phyloP scores from a whole-genome alignment of 92 coral and sea anemone genomes.

The Diadumene lineata region DNA sequence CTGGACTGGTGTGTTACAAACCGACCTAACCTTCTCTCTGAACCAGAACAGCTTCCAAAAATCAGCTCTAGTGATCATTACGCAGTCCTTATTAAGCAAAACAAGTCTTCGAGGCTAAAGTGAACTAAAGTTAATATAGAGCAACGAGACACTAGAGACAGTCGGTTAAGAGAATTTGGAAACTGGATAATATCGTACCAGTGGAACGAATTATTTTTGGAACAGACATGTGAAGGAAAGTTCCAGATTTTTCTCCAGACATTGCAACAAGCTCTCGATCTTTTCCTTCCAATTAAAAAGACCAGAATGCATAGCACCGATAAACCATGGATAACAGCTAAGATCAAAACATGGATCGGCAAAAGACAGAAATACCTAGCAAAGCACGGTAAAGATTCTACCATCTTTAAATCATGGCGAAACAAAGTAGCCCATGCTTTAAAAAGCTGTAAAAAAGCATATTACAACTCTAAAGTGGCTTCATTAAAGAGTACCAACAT shows the following conservation, averaged over 20 bases:
- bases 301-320: constrained; percentile 40
- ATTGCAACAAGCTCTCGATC: constrained; percentile 15
- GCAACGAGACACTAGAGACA: constrained; percentile 32
- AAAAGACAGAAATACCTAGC: constrained; percentile 37
- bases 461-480: constrained; percentile 30
- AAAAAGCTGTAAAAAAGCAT: constrained; percentile 22
- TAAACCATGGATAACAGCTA: constrained; percentile 58
- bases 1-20: constrained; percentile 41
- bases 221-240: constrained; percentile 18
- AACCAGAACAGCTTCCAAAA: constrained; percentile 48
- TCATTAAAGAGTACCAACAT: constrained; percentile 25
- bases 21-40: constrained; percentile 25
- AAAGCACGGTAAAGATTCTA: constrained; percentile 40
- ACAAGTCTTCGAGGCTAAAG: not conserved
- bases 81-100: constrained; percentile 23
- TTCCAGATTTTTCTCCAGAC: constrained; percentile 9
- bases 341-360: constrained; percentile 31
- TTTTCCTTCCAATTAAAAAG: constrained; percentile 31
- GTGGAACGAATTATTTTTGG: constrained; percentile 15
- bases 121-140: constrained; percentile 4
- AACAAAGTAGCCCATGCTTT: constrained; percentile 44
- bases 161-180: constrained; percentile 35
- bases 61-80: constrained; percentile 50
- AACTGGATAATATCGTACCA: constrained; percentile 30
- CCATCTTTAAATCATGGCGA: constrained; percentile 20